Evolutionary conservation across 2,113 vertebrate species (phyloP), one percentile per base, ranked within the genome.

Genomic region (Nipponia nippon): DNA sequence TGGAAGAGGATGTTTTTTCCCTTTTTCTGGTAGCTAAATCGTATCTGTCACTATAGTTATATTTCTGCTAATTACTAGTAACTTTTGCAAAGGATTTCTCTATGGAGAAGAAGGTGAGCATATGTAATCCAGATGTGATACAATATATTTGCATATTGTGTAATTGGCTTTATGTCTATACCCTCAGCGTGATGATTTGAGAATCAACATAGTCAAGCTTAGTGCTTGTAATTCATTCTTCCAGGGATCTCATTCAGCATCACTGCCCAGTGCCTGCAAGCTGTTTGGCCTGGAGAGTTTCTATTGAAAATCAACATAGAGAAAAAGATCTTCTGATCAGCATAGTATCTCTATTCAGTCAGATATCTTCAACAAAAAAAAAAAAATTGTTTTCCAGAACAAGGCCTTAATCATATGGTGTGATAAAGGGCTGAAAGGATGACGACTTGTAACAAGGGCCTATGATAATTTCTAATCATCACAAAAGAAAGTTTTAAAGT

Each of bases 271-370:
- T 93, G 85, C 36, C 58, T 95, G 73, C 29, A 86, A 77, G 38
- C 71, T 90, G 11, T 85, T 94, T 71, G 53, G 7, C 65, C 71
- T 92, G 58, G 53, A 77, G 75, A 88, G 19, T 38, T 90, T 73
- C 91, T 88, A 53, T 59, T 80, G 88, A 94, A 95, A 94, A 95
- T 94, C 79, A 81, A 86, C 87, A 58, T 6, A 69, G 56, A 84
- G 38, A 42, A 70, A 47, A 81, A 81, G 52, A 53, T 80, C 42
- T 66, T 69, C 34, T 65, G 85, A 70, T 97, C 91, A 89, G 42
- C 18, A 19, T 53, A 84, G 50, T 65, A 76, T 83, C 53, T 92
- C 62, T 92, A n/a, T 65, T 96, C 85, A 93, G 67, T 65, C 5
- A 1, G 36, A 9, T 62, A 86, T 46, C 81, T 87, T 81, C 23